phyloP scores from a whole-genome alignment of 2,888 invertebrate genomes.

The Seira musarum region DNA sequence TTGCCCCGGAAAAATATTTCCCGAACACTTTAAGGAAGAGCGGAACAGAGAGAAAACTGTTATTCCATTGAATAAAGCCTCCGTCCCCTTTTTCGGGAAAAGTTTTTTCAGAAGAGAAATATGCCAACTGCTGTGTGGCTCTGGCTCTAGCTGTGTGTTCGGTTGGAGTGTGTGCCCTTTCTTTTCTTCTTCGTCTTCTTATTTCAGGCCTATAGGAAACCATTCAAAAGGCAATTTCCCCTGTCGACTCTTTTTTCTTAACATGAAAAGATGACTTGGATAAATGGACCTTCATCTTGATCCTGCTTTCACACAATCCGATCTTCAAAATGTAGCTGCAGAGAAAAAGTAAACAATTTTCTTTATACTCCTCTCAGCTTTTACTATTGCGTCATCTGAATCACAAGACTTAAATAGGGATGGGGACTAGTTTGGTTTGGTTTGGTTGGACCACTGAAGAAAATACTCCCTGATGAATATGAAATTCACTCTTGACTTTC shows the following conservation, averaged over 20 bases:
- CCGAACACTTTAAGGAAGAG: too few relatives aligned
- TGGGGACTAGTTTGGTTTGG: too few relatives aligned
- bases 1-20: too few relatives aligned
- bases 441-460: neutral
- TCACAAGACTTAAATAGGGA: neutral
- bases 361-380: neutral
- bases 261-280: constrained; percentile 54
- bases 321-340: neutral
- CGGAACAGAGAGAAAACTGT: too few relatives aligned
- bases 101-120: neutral
- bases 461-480: neutral
- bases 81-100: neutral
- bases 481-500: constrained; percentile 9
- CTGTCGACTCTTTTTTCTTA: constrained; percentile 26
- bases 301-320: neutral
- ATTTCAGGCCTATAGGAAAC: constrained; percentile 9
- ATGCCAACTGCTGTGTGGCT: constrained; percentile 37
- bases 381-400: constrained; percentile 5
- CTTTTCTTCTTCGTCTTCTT: neutral
- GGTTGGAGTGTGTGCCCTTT: too few relatives aligned
- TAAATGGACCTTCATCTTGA: constrained; percentile 51
- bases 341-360: constrained; percentile 2
- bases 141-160: too few relatives aligned
- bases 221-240: constrained; percentile 56
- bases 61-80: constrained; percentile 12